Base-by-base conservation (phyloP, 2,797 vertebrate genomes). In the Smutsia gigantea region DNA sequence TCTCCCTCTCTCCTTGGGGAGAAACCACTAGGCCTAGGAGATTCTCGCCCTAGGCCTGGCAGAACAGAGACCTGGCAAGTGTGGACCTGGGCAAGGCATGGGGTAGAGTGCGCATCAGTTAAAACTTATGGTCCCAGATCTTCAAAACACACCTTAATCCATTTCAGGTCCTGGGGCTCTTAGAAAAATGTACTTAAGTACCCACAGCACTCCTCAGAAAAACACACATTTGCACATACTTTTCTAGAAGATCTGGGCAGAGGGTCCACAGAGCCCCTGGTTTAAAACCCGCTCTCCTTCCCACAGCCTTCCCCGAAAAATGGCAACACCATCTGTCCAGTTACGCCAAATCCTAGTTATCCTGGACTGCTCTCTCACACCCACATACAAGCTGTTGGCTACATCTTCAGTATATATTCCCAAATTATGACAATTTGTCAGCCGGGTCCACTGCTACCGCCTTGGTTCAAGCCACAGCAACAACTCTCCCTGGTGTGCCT, bases 201-300 rank as follows among this genome's bases (percentile, higher is more conserved):
- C 51, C 31, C 19, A 46, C 46, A 46, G 11, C 46, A 69, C 4
- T 69, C 59, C 49, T 92, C 63, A 85, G 21, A 5, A 81, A 83
- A 63, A 87, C 7, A 57, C 53, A 57, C 0, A 2, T 72, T 87
- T 0, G 4, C 19, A 61, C 2, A 78, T 0, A 61, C 25, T 85
- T 84, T 57, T 66, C 77, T 31, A 13, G 8, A 75, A 63, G 23
- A 23, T 61, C 42, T 15, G 14, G 72, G 72, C 6, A 14, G 4
- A 31, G 0, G 7, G 23, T 18, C 49, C 37, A 59, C 7, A 53
- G 74, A 63, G 12, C 5, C 12, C 6, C 17, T 39, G n/a, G 7
- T 72, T 89, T 92, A 75, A 46, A 92, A 68, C 46, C 29, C 68
- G 85, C 57, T 93, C 57, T 85, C 49, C 13, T 53, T 46, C 31